Evolutionary conservation across 53 echinoderm and acorn worm genomes (phyloP).

Genomic region (Echinometra lucunter): DNA sequence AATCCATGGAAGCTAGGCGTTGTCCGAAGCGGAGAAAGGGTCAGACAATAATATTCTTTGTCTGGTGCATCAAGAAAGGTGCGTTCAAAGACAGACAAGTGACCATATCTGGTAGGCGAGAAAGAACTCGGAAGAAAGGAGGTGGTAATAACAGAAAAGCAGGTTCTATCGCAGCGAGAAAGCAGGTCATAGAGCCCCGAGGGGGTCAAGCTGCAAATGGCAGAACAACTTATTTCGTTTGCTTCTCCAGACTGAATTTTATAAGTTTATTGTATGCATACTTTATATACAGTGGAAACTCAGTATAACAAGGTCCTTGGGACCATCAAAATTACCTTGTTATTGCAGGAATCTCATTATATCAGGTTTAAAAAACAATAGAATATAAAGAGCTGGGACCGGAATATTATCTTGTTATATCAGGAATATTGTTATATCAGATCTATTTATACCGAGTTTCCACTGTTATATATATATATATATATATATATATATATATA

Average conservation of each 20-base stretch:
- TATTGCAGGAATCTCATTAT: too few species aligned
- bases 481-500: too few species aligned
- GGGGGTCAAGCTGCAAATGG: neutral
- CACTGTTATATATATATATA: too few species aligned
- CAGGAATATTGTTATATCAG: too few species aligned
- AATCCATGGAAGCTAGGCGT: neutral
- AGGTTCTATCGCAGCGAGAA: neutral
- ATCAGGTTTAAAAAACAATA: too few species aligned
- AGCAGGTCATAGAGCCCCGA: neutral
- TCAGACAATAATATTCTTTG: constrained; percentile 22
- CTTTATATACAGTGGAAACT: too few species aligned
- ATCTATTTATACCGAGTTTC: too few species aligned
- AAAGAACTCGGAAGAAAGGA: constrained; percentile 11
- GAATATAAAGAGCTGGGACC: too few species aligned
- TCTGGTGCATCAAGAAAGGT: neutral
- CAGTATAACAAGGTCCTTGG: too few species aligned
- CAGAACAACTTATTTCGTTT: neutral
- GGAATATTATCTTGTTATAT: too few species aligned
- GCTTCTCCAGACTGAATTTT: neutral
- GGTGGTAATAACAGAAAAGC: neutral
- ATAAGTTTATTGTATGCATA: too few species aligned
- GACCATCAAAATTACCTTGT: too few species aligned
- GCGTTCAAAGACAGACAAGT: constrained; percentile 29
- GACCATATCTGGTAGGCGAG: constrained; percentile 15
- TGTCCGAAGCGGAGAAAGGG: constrained; percentile 8